Conservation (phyloP, 2,113 vertebrate species). For the Sakesphorus luctuosus region DNA sequence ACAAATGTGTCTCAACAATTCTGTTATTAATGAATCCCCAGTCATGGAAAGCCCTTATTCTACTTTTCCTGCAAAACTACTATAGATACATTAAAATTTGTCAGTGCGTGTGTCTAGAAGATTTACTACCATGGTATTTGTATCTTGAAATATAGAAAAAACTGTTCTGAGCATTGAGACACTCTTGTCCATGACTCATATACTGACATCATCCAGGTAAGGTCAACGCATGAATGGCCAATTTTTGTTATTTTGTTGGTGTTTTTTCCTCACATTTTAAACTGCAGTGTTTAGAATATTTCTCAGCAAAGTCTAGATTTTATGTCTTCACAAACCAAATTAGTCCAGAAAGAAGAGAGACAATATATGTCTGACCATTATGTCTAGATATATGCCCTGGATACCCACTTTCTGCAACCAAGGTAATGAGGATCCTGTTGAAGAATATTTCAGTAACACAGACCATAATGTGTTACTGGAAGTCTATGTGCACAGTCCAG, state of each 20-base stretch:
- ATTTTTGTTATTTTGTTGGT: not conserved
- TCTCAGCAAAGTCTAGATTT: not conserved
- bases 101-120: not conserved
- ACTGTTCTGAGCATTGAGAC: not conserved
- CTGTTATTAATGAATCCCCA: rapidly evolving
- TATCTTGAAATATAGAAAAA: not conserved
- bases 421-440: not conserved
- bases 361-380: not conserved
- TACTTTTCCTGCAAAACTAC: not conserved
- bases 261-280: not conserved
- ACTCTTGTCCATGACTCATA: not conserved
- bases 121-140: not conserved
- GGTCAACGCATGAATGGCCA: not conserved
- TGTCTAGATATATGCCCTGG: not conserved
- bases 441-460: too few relatives aligned
- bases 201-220: not conserved
- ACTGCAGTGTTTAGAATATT: not conserved
- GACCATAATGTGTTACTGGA: too few relatives aligned
- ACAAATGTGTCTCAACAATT: not conserved
- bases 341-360: not conserved
- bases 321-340: not conserved
- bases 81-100: not conserved
- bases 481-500: too few relatives aligned
- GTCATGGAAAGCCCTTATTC: not conserved
- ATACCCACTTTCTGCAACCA: not conserved